Evolutionary conservation across 2,797 vertebrate genomes (phyloP), one percentile per base, ranked within the genome.

Genomic region (Artibeus lituratus): DNA sequence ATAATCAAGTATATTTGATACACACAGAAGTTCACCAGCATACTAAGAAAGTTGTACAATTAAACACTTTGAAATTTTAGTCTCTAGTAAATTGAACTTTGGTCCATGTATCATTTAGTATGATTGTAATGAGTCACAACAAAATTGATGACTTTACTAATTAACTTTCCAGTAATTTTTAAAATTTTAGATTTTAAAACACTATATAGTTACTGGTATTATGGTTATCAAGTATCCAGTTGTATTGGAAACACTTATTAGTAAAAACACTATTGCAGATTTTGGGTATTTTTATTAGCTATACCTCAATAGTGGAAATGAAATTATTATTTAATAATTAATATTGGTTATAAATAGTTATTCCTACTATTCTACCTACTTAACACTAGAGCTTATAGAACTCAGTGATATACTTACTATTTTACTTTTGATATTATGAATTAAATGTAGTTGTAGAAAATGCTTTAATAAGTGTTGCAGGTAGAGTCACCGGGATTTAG

Each of bases 41-140:
- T 47, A 87, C 90, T 90, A 86, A 80, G 78, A 91, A 96, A 88
- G 49, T 21, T 65, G 2, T 59, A 19, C 35, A 93, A 55, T 94
- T 87, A 91, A 85, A 62, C 15, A 90, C 44, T 73, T 81, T 55
- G 49, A 96, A 90, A 92, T 92, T 87, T 89, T 92, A 69, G 32
- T 73, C 10, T 78, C 65, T 77, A 1, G 12, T 91, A 53, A 90
- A 80, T 81, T 87, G 47, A 7, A 65, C 5, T 76, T 78, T 0
- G 84, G 2, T 80, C 90, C 5, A 37, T 87, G 2, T 70, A 87
- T 37, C 78, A 5, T 39, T 90, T 81, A 90, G 9, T 37, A n/a
- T 73, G 12, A 76, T 88, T 92, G 80, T 89, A 94, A 53, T 67
- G 90, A 95, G 24, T 70, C 42, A 70, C 3, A 39, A 32, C 59